Evolutionary conservation across 2,797 vertebrate genomes (phyloP).

Genomic region (Ptychobarbus kaznakovi): DNA sequence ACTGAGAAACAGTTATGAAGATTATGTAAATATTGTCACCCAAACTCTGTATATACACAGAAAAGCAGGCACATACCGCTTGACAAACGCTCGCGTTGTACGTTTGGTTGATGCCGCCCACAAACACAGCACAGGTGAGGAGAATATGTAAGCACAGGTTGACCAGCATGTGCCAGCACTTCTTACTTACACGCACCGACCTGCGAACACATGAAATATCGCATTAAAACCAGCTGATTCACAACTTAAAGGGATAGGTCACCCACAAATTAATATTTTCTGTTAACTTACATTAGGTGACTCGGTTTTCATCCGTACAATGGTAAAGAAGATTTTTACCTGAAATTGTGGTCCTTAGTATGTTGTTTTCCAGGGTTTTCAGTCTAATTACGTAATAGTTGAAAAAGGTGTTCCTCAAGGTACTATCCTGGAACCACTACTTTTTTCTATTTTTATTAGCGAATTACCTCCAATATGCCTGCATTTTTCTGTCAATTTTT

Average conservation of each 20-base stretch:
- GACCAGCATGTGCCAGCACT: conserved; percentile 98
- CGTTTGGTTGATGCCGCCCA: conserved; percentile 93
- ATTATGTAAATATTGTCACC: background rate
- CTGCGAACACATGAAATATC: conserved; percentile 69
- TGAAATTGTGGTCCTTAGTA: background rate
- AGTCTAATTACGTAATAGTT: background rate
- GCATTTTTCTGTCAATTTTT: background rate
- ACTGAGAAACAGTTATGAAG: background rate
- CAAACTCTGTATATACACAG: background rate
- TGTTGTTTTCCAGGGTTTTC: background rate
- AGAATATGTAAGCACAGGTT: conserved; percentile 94
- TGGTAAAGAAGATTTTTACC: background rate
- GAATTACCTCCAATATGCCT: too few relatives aligned
- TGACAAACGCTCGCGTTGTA: conserved; percentile 89
- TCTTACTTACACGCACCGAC: conserved; percentile 90
- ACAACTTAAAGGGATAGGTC: background rate
- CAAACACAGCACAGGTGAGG: conserved; percentile 90
- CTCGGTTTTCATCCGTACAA: background rate
- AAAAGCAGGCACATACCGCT: conserved; percentile 84
- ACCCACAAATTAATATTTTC: background rate
- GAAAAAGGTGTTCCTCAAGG: conserved; percentile 2
- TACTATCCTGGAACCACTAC: background rate
- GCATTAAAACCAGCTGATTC: background rate
- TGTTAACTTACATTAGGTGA: background rate
- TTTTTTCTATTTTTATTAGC: background rate